Base-by-base conservation (phyloP, 2,797 vertebrate genomes). In the Triplophysa yarkandensis region DNA sequence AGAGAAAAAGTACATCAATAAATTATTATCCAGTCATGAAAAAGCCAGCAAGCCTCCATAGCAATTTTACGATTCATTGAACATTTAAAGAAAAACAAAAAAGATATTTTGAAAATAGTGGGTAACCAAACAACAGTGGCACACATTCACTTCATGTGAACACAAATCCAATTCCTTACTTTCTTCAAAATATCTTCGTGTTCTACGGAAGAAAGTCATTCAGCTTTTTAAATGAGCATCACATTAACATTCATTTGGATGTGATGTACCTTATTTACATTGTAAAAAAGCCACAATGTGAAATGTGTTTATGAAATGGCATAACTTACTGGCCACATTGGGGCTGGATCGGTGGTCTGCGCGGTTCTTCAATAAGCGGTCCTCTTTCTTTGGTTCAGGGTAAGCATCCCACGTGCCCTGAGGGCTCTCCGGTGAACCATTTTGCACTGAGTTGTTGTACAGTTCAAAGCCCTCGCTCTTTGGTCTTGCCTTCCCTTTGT, bases 381-480 rank as follows among this genome's bases (percentile, higher is more conserved):
- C 97, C 25, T 99, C 97, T 0, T 92, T 97, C 92, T 96, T 96
- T 88, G 95, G 95, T 88, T 98, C 96, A 0, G 90, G 94, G 87
- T 95, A 97, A 34, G 95, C 91, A 0, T 95, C 94, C 96, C 96
- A 98, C 0, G 93, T 89, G 8, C 92, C 88, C 88, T 93, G 95
- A 1, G 98, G 96, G 79, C 94, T 97, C 90, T 98, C 96, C 0
- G 96, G 95, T 1, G 96, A 97, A 63, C 96, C 97, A 64, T 96
- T 99, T 82, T 94, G 95, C 68, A 94, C 93, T 0, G 95, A 93
- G 88, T 86, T 98, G 79, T 94, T 95, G 71, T 98, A 99, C 75
- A 99, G 89, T 90, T 98, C 98, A 39, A 99, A 98, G 46, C 98
- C 98, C 87, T 99, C 98, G 39, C 98, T 99, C 93, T 99, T 99